Base-by-base conservation (phyloP, 2,888 invertebrate species). In the Nemotelus nigrinus region DNA sequence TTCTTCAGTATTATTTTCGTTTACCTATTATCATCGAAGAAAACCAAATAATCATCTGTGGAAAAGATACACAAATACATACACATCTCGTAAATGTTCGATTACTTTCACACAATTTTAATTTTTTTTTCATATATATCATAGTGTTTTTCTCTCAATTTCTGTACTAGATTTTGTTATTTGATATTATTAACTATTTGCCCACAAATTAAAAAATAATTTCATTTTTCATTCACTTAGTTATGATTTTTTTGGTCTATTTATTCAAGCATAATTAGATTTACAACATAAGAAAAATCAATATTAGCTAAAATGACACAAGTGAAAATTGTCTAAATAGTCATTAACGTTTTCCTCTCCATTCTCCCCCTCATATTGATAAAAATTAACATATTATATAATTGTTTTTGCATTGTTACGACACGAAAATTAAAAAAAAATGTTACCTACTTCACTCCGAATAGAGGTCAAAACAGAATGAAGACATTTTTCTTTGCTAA, bases 361-460 rank as follows among this genome's bases (percentile, higher is more conserved):
- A 50, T 7, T 50, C 5, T 50, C 10, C 25, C 3, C 1, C 10
- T 25, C 10, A 7, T 57, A 57, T 25, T 25, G 25, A 57, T 25
- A 57, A 10, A 25, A 57, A 57, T 3, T 7, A 57, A 8, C 10
- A 57, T 58, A 25, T 25, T 58, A n/a, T n/a, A n/a, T n/a, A 25
- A 58, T 41, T 5, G 41, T 60, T 6, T 60, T 50, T 50, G 50
- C 50, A 50, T 7, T 50, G 8, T 50, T 8, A 50, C 5, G 50
- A 50, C 50, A 5, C 50, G 50, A 50, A 50, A 50, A 5, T 25
- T 25, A 25, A 25, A 25, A 25, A 25, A 25, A 25, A 25, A 25
- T 43, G 70, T 70, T 70, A 70, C 55, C 55, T 55, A 70, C 67
- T 43, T 55, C 70, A 43, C 70, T 10, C 41, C 53, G 10, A 70